phyloP scores from a whole-genome alignment of 2,888 invertebrate species.

The Parnassius apollo region DNA sequence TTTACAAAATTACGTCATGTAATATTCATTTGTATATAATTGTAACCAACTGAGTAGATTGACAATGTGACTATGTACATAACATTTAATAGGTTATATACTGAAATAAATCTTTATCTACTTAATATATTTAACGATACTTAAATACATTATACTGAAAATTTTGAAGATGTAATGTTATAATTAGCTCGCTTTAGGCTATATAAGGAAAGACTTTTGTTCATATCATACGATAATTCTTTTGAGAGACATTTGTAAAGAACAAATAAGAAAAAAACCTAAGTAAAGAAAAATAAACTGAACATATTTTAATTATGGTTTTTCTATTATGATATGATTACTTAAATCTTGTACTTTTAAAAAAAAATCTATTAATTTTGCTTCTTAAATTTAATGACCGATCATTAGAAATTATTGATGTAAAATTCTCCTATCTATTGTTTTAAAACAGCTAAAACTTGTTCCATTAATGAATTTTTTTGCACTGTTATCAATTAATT shows the following conservation, averaged over 20 bases:
- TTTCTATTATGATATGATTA: too few species aligned
- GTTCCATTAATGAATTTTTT: too few species aligned
- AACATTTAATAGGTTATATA: neutral
- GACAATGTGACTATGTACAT: neutral
- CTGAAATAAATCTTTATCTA: neutral
- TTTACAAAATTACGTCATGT: conserved; percentile 24
- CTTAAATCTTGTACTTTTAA: too few species aligned
- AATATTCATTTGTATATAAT: conserved; percentile 26
- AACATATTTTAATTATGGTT: too few species aligned
- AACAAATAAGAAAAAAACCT: too few species aligned
- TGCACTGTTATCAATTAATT: too few species aligned
- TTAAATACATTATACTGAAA: neutral
- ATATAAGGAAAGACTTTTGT: neutral
- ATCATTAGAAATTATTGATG: too few species aligned
- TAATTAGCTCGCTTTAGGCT: neutral
- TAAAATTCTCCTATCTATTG: neutral
- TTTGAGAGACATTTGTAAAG: too few species aligned
- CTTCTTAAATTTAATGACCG: too few species aligned
- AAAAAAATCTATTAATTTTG: too few species aligned
- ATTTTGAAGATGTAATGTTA: neutral
- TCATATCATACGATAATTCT: neutral
- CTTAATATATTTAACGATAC: neutral
- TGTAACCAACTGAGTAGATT: conserved; percentile 4
- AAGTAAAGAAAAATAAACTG: too few species aligned
- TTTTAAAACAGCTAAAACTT: neutral